Percentiles rank a stretch among this genome's conserved stretches.
Evolutionary conservation across 2,888 invertebrate genomes (phyloP).

Genomic region (Mythimna vitellina): DNA sequence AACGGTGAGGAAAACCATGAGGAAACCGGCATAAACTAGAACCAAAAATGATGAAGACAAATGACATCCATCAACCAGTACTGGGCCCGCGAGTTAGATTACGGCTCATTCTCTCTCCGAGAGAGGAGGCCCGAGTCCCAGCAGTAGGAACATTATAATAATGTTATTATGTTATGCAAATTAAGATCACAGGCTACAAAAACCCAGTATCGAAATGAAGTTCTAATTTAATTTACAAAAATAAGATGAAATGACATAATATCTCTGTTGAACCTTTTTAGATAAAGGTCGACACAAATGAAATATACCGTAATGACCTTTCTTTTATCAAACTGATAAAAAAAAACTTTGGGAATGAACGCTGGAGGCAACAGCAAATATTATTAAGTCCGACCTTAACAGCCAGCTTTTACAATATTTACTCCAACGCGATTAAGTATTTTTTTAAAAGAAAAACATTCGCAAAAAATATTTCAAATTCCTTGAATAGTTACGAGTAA

Average conservation of each 20-base stretch:
- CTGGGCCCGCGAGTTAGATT: too few species aligned
- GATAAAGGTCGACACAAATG: slow-evolving; percentile 22
- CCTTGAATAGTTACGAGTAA: slow-evolving; percentile 14
- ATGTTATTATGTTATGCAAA: too few species aligned
- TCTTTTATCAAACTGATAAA: slow-evolving; percentile 7
- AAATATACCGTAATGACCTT: slow-evolving; percentile 28
- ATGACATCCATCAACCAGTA: too few species aligned
- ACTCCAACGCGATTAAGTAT: slow-evolving; percentile 28
- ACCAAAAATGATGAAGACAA: too few species aligned
- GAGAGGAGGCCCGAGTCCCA: too few species aligned
- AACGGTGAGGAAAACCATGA: too few species aligned
- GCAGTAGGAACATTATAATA: too few species aligned
- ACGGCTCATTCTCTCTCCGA: too few species aligned
- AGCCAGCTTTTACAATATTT: slow-evolving; percentile 35
- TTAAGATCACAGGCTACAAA: too few species aligned
- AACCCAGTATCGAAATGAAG: neutral
- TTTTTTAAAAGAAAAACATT: slow-evolving; percentile 26
- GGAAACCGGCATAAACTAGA: too few species aligned
- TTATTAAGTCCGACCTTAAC: slow-evolving; percentile 24
- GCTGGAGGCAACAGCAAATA: slow-evolving; percentile 38
- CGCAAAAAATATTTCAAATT: slow-evolving; percentile 5
- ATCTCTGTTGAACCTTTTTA: slow-evolving; percentile 11
- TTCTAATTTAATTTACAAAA: neutral
- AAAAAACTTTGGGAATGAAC: slow-evolving; percentile 25
- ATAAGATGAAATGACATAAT: neutral